phyloP scores from a whole-genome alignment of 1,140 invertebrate species.

The Scaptomyza graminum region DNA sequence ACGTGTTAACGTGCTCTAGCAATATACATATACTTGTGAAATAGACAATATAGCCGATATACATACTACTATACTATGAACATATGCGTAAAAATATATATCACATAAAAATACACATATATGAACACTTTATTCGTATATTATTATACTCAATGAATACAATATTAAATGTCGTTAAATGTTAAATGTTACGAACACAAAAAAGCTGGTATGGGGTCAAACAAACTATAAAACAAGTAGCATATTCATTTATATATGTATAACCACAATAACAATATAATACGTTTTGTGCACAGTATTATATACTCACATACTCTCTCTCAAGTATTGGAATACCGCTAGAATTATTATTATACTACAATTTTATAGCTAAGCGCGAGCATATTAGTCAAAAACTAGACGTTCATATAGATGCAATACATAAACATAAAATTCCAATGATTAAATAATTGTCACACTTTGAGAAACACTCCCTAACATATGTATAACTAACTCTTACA shows the following conservation, averaged over 20 bases:
- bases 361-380: conserved; percentile 72
- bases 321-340: conserved; percentile 53
- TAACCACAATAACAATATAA: conserved; percentile 35
- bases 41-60: conserved; percentile 82
- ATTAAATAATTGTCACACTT: conserved; percentile 1
- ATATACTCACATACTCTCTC: conserved; percentile 67
- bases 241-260: conserved; percentile 49
- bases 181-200: conserved; percentile 52
- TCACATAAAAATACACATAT: conserved; percentile 19
- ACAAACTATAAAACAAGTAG: conserved; percentile 61
- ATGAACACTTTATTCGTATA: conserved; percentile 8
- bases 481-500: background rate
- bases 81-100: conserved; percentile 28
- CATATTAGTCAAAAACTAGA: conserved; percentile 67
- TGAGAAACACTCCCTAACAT: background rate
- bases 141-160: conserved; percentile 5
- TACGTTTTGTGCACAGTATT: conserved; percentile 79
- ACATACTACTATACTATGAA: conserved; percentile 33
- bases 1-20: conserved; percentile 38
- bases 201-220: conserved; percentile 84
- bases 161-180: conserved; percentile 48
- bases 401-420: conserved; percentile 31
- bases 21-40: conserved; percentile 80
- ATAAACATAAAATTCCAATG: conserved; percentile 15
- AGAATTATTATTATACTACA: conserved; percentile 12